A percentile compares a stretch with the other conserved stretches of the same genome.
These are phyloP conservation scores for Polietes domitor DNA, from an alignment of 2,888 invertebrate genomes.

Conservation along the genomic window DNA sequence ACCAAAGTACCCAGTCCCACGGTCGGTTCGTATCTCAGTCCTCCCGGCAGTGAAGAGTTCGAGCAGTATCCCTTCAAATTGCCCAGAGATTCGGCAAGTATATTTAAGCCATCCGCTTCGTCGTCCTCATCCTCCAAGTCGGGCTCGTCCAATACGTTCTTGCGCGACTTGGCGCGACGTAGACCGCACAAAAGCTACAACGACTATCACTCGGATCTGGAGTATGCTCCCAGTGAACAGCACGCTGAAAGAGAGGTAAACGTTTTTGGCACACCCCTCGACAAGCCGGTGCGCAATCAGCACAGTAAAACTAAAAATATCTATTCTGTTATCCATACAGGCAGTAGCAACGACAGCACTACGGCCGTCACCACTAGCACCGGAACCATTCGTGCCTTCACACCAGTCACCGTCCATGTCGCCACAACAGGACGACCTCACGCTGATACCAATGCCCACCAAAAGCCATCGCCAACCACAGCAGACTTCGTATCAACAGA, in stretches of 20 bases:
- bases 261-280: conserved; percentile 72
- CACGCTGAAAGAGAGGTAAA: conserved; percentile 78
- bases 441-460: conserved; percentile 71
- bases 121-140: conserved; percentile 30
- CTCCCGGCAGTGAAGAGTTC: conserved; percentile 74
- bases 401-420: conserved; percentile 48
- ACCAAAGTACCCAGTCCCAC: conserved; percentile 73
- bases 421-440: conserved; percentile 62
- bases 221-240: conserved; percentile 75
- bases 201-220: conserved; percentile 76
- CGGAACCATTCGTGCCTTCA: conserved; percentile 62
- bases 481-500: conserved; percentile 62
- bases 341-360: conserved; percentile 67
- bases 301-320: conserved; percentile 78
- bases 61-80: conserved; percentile 69
- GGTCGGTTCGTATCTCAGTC: conserved; percentile 78
- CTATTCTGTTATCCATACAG: conserved; percentile 77
- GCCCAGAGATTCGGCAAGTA: conserved; percentile 37
- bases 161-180: conserved; percentile 51
- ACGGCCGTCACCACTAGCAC: conserved; percentile 63
- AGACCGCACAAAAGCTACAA: conserved; percentile 72
- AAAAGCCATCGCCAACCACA: conserved; percentile 67
- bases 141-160: conserved; percentile 44
- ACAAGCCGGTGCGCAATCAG: conserved; percentile 71
- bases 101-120: not conserved